Percentiles rank a stretch among this genome's conserved stretches.
These are phyloP conservation scores for Rhinella marina DNA, from an alignment of 2,797 vertebrate species.

Conservation along the genomic window DNA sequence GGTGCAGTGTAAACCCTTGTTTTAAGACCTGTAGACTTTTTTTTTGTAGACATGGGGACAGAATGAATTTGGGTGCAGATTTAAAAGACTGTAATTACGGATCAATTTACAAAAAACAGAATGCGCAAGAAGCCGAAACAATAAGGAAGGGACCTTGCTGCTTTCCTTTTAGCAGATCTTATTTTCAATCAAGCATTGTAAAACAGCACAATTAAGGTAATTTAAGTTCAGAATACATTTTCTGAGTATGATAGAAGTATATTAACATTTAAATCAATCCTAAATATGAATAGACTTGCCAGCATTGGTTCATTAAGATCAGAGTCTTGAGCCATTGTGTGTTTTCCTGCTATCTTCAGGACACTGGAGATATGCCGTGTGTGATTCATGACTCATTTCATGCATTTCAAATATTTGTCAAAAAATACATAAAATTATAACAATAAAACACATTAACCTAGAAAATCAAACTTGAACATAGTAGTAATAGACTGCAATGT, in stretches of 20 bases:
- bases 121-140: constrained; percentile 9
- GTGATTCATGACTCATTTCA: not conserved
- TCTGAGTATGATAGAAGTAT: constrained; percentile 13
- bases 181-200: constrained; percentile 50
- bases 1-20: not conserved
- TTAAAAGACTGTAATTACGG: constrained; percentile 49
- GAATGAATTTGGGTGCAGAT: constrained; percentile 7
- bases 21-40: not conserved
- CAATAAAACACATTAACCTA: not conserved
- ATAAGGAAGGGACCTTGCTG: constrained; percentile 15
- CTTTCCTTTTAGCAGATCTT: constrained; percentile 28
- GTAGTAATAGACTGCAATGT: not conserved
- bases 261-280: constrained; percentile 37
- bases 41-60: not conserved
- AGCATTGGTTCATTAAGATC: not conserved
- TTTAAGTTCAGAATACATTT: constrained; percentile 38
- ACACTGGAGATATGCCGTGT: not conserved
- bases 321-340: constrained; percentile 5
- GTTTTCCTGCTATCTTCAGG: not conserved
- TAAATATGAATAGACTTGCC: constrained; percentile 34
- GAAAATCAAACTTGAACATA: not conserved
- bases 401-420: not conserved
- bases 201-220: constrained; percentile 51
- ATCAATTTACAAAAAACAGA: constrained; percentile 51
- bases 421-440: not conserved